Percentiles rank a stretch among this genome's conserved stretches.
Conservation (phyloP, 2,113 vertebrate genomes). For the Tupaia tana region DNA sequence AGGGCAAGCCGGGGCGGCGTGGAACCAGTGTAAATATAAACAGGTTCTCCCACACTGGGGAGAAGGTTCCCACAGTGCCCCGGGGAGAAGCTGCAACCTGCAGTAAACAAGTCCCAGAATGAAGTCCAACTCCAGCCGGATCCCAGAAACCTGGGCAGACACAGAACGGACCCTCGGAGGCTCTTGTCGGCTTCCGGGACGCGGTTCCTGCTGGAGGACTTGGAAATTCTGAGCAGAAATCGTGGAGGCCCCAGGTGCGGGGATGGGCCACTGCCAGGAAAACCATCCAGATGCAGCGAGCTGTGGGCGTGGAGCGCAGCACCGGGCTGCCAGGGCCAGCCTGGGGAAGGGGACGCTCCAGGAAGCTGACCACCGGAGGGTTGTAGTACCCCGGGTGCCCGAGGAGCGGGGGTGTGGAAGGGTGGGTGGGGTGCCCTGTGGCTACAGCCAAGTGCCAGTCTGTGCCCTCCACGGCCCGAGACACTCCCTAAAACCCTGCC, state of each 20-base stretch:
- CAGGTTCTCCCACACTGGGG: background rate
- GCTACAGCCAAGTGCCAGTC: background rate
- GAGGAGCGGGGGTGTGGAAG: background rate
- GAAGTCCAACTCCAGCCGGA: background rate
- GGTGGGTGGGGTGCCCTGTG: background rate
- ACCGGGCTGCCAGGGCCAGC: background rate
- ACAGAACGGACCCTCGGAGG: background rate
- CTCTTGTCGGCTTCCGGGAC: background rate
- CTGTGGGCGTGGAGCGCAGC: background rate
- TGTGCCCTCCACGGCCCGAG: background rate
- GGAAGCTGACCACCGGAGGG: background rate
- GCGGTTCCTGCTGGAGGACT: background rate
- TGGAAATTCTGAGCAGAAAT: conserved; percentile 23
- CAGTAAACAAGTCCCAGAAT: background rate
- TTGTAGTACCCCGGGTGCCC: background rate
- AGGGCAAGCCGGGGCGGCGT: background rate
- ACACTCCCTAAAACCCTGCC: background rate
- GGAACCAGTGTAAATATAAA: background rate
- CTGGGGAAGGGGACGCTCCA: background rate
- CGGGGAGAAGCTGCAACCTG: background rate
- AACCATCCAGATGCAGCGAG: background rate
- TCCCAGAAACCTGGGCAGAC: background rate
- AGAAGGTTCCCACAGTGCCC: background rate
- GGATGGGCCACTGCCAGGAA: background rate
- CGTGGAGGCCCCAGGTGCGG: background rate